These are phyloP conservation scores for Ischnus inquisitorius DNA, from an alignment of 2,888 invertebrate species.

Conservation along the genomic window DNA sequence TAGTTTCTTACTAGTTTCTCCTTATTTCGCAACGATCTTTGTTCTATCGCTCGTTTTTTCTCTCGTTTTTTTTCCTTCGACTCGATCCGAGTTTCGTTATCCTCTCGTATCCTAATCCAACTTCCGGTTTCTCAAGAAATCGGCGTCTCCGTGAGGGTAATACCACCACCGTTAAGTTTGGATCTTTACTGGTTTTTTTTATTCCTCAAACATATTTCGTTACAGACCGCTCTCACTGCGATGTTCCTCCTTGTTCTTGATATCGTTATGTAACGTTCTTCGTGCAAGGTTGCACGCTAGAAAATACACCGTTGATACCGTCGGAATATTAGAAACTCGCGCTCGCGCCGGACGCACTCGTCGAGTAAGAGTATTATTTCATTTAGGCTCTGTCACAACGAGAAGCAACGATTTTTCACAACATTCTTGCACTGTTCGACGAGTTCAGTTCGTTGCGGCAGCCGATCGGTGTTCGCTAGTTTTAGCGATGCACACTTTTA, in stretches of 20 bases:
- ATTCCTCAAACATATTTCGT: constrained; percentile 12
- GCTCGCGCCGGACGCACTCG: not conserved
- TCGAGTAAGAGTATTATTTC: constrained; percentile 1
- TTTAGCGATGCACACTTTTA: not conserved
- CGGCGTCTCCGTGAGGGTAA: not conserved
- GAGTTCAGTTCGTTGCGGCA: constrained; percentile 5
- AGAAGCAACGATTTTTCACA: not conserved
- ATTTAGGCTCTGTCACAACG: constrained; percentile 6
- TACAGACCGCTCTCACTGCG: constrained; percentile 10
- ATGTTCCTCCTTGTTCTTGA: constrained; percentile 5
- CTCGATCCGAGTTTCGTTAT: constrained; percentile 8
- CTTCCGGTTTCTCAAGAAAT: not conserved
- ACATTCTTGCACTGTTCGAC: not conserved
- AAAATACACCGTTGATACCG: constrained; percentile 7
- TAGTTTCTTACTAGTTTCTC: constrained; percentile 67
- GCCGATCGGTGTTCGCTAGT: not conserved
- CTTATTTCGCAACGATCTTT: constrained; percentile 47
- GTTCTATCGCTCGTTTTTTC: constrained; percentile 41
- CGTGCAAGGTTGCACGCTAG: not conserved
- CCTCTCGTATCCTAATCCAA: not conserved
- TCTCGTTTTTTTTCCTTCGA: constrained; percentile 14
- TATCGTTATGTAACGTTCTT: constrained; percentile 3
- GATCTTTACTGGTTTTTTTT: not conserved
- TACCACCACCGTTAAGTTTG: constrained; percentile 16
- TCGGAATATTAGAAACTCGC: constrained; percentile 9